Evolutionary conservation across 2,888 invertebrate species (phyloP).

Genomic region (Oligia strigilis): DNA sequence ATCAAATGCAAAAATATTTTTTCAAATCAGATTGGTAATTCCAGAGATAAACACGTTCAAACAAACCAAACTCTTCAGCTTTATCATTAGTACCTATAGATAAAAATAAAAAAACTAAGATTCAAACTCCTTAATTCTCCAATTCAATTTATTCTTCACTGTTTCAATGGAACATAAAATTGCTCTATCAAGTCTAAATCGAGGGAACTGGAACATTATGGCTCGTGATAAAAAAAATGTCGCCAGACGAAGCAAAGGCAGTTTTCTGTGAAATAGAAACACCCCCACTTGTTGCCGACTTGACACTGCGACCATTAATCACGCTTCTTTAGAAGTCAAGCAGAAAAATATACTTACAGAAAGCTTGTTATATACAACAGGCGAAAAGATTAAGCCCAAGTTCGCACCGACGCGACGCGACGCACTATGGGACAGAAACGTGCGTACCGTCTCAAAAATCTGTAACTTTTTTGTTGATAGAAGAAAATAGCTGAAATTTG

Average conservation of each 20-base stretch:
- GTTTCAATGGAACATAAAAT: constrained; percentile 13
- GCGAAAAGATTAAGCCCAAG: not conserved
- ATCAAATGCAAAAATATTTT: too few relatives aligned
- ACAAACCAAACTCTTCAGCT: not conserved
- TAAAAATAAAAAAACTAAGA: not conserved
- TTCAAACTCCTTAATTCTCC: not conserved
- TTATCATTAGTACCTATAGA: too few relatives aligned
- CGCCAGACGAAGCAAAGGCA: constrained; percentile 10
- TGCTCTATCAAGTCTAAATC: constrained; percentile 23
- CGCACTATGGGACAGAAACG: too few relatives aligned
- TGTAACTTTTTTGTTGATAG: too few relatives aligned
- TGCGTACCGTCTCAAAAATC: too few relatives aligned
- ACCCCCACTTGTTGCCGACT: constrained; percentile 60
- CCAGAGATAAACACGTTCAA: not conserved
- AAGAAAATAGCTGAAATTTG: too few relatives aligned
- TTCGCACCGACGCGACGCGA: too few relatives aligned
- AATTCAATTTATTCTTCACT: not conserved
- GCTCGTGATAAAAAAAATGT: not conserved
- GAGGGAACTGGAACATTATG: not conserved
- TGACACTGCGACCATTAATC: constrained; percentile 55
- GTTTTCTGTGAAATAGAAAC: constrained; percentile 51
- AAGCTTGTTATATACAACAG: not conserved
- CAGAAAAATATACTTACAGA: constrained; percentile 7
- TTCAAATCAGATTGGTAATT: too few relatives aligned
- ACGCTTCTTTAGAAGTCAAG: constrained; percentile 13